Conservation (phyloP, 2,888 invertebrate genomes). For the Antheraea yamamai region DNA sequence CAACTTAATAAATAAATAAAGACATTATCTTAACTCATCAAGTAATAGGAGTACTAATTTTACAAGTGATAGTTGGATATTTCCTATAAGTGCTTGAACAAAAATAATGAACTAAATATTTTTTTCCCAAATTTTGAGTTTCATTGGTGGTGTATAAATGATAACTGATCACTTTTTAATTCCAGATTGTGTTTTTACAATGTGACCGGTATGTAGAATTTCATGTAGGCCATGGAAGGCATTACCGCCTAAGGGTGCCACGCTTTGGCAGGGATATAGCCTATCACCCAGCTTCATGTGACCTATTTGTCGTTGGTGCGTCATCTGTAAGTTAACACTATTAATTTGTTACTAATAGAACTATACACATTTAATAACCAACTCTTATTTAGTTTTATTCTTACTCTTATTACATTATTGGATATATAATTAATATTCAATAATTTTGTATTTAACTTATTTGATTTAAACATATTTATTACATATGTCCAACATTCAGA, state of each 20-base stretch:
- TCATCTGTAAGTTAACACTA: conserved; percentile 83
- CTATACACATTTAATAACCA: neutral
- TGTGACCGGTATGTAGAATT: conserved; percentile 94
- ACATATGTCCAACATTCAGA: neutral
- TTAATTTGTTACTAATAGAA: neutral
- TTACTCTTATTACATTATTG: too few relatives aligned
- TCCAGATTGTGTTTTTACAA: conserved; percentile 93
- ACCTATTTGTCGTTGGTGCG: conserved; percentile 95
- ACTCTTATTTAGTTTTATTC: neutral
- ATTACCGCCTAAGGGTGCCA: conserved; percentile 95
- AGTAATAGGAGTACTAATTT: too few relatives aligned
- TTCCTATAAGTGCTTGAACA: too few relatives aligned
- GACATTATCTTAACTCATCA: too few relatives aligned
- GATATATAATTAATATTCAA: too few relatives aligned
- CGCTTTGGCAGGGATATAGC: conserved; percentile 97
- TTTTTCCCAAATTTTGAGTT: too few relatives aligned
- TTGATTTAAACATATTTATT: neutral
- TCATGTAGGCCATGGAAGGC: conserved; percentile 96
- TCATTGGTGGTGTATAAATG: neutral
- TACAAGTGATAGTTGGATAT: too few relatives aligned
- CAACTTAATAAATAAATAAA: too few relatives aligned
- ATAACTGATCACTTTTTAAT: conserved; percentile 34
- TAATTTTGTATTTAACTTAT: neutral
- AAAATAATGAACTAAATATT: too few relatives aligned
- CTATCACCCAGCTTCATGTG: conserved; percentile 94